These are phyloP conservation scores for Xiphias gladius DNA, from an alignment of 2,113 vertebrate species.

Conservation along the genomic window DNA sequence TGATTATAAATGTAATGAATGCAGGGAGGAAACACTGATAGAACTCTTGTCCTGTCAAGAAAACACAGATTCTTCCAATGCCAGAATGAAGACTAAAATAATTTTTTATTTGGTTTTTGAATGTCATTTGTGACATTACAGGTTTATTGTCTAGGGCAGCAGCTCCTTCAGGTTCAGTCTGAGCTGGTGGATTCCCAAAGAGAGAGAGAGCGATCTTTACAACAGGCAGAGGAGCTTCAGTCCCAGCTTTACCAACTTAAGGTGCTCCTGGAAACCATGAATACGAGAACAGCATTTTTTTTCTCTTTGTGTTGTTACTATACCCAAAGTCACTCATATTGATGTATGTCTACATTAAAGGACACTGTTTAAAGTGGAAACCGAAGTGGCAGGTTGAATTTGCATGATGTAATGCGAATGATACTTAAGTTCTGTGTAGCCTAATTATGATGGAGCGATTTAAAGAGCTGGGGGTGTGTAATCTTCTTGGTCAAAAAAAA, in stretches of 20 bases:
- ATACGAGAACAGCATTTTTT: background rate
- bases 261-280: constrained; percentile 70
- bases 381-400: constrained; percentile 50
- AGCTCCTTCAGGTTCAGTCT: constrained; percentile 72
- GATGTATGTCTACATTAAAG: background rate
- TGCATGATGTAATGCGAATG: background rate
- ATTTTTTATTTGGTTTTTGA: background rate
- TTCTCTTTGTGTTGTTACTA: background rate
- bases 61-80: background rate
- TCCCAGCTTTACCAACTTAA: constrained; percentile 75
- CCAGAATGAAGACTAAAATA: background rate
- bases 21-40: background rate
- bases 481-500: constrained; percentile 73
- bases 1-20: background rate
- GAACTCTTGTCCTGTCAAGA: background rate
- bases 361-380: constrained; percentile 62
- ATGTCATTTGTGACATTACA: constrained; percentile 54
- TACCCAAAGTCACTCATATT: too few species aligned
- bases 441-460: constrained; percentile 71
- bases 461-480: constrained; percentile 76
- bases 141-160: constrained; percentile 83
- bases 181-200: constrained; percentile 74
- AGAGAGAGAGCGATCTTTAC: constrained; percentile 73
- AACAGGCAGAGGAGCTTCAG: constrained; percentile 75
- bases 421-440: constrained; percentile 15